Evolutionary conservation across 2,888 invertebrate species (phyloP), one percentile per base, ranked within the genome.

Genomic region (Phengaris alcon): DNA sequence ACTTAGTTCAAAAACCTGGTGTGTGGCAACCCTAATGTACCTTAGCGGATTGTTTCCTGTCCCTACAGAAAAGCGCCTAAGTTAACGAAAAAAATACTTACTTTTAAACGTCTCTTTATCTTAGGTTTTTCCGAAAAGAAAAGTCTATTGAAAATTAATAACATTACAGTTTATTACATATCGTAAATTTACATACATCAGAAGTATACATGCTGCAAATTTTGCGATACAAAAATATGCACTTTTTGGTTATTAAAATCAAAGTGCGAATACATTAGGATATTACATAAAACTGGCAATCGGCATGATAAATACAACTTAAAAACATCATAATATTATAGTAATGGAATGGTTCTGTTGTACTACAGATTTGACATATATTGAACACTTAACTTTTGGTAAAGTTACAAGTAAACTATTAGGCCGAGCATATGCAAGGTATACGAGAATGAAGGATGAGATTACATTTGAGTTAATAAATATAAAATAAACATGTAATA

Each of bases 41-140:
- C 88, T 87, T 86, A 85, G 76, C 80, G 85, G 88, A 90, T 87
- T 85, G 93, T 93, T 93, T 93, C 93, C 93, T 93, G 93, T 90
- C 93, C 91, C 93, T 93, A 91, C 86, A 15, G 79, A 78, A 84
- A 83, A 84, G 82, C 81, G 77, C 77, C 87, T 84, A 82, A 80
- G 81, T 82, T 57, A 82, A 81, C 79, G 82, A 85, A 82, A 81
- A 85, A 86, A 79, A 80, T 91, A 91, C 91, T 91, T 90, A 92
- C 92, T 86, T 85, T 80, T 54, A 57, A 73, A 72, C 44, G 15
- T 78, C 68, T 12, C 57, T 69, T 51, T 74, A 75, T 76, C 70
- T 74, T 75, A 78, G 72, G 68, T 76, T 75, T 76, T 70, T 75
- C 74, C 78, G 79, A 83, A 82, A 86, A 82, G 78, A 82, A 85